These are phyloP conservation scores for Aleiodes testaceus DNA, from an alignment of 2,888 invertebrate genomes.

Conservation along the genomic window DNA sequence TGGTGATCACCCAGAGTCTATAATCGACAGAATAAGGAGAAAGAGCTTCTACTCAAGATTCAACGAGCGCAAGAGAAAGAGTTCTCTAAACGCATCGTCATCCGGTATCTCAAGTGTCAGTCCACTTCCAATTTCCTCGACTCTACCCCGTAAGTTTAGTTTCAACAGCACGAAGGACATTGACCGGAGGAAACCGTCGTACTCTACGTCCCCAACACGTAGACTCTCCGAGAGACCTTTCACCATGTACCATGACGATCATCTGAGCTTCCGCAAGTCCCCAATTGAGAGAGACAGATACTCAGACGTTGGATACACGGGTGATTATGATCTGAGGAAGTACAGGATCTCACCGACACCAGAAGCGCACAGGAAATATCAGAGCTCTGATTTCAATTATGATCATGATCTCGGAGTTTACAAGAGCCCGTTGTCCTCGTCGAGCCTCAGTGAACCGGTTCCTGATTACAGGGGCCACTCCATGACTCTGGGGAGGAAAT, in stretches of 20 bases:
- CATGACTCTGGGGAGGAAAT: conserved; percentile 60
- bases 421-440: conserved; percentile 53
- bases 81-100: conserved; percentile 78
- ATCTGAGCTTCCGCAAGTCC: conserved; percentile 56
- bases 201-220: conserved; percentile 42
- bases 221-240: conserved; percentile 59
- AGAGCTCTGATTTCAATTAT: conserved; percentile 58
- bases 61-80: conserved; percentile 87
- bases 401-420: conserved; percentile 57
- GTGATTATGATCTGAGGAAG: conserved; percentile 63
- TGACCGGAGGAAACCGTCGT: conserved; percentile 50
- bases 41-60: conserved; percentile 93
- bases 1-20: conserved; percentile 77
- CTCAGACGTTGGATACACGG: conserved; percentile 54
- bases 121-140: conserved; percentile 58
- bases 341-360: conserved; percentile 63
- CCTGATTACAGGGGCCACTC: conserved; percentile 52
- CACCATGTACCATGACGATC: conserved; percentile 60
- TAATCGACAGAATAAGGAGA: conserved; percentile 88
- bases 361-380: conserved; percentile 61
- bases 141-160: conserved; percentile 72
- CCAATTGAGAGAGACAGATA: conserved; percentile 61
- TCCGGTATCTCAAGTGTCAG: conserved; percentile 54
- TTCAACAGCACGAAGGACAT: conserved; percentile 62
- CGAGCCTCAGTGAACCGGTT: conserved; percentile 48